Percentiles rank a stretch among this genome's conserved stretches.
phyloP scores from a whole-genome alignment of 2,888 invertebrate species.

The Acholoe squamosa region DNA sequence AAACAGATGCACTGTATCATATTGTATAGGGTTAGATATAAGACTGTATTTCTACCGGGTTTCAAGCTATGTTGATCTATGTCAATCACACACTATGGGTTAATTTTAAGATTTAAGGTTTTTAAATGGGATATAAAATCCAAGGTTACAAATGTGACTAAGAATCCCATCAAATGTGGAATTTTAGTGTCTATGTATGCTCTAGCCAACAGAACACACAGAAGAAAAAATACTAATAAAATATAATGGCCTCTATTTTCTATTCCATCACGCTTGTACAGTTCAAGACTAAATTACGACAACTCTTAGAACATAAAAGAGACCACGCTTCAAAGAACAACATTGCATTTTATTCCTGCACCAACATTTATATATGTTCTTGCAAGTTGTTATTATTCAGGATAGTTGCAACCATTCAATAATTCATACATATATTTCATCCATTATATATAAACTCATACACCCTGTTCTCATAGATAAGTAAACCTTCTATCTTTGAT shows the following conservation, averaged over 20 bases:
- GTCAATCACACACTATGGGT: too few species aligned
- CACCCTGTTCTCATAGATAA: background rate
- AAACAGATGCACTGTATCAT: too few species aligned
- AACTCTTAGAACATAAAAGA: background rate
- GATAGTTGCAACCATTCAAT: background rate
- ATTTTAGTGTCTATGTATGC: too few species aligned
- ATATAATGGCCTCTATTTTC: background rate
- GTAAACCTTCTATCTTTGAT: background rate
- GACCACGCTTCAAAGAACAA: background rate
- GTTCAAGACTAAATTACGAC: background rate
- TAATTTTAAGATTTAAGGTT: too few species aligned
- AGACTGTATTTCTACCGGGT: too few species aligned
- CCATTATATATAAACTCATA: background rate
- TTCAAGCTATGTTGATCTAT: too few species aligned
- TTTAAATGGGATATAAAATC: too few species aligned
- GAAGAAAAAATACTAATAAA: background rate
- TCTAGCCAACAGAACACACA: conserved; percentile 24
- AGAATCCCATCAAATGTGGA: too few species aligned
- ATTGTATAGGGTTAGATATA: too few species aligned
- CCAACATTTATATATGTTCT: background rate
- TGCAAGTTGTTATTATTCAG: background rate
- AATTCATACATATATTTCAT: background rate
- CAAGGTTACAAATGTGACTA: too few species aligned
- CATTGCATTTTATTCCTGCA: background rate
- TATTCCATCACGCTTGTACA: background rate